A percentile compares a stretch with the other conserved stretches of the same genome.
Conservation (phyloP, 2,888 invertebrate genomes). For the Oxycera nigricornis region DNA sequence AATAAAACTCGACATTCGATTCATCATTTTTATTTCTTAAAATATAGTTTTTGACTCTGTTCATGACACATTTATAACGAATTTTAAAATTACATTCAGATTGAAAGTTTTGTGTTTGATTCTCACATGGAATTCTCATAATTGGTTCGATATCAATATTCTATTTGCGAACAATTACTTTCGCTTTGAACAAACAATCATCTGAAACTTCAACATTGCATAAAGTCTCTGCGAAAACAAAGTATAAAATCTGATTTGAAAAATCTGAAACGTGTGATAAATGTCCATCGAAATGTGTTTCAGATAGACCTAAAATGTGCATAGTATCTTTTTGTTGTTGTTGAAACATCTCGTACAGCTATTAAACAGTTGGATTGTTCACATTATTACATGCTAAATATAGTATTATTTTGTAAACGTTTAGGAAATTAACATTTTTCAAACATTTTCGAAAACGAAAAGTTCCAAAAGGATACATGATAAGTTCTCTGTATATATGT, state of each 20-base stretch:
- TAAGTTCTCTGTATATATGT: conserved; percentile 37
- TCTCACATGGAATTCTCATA: background rate
- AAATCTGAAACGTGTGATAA: conserved; percentile 17
- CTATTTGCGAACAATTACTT: background rate
- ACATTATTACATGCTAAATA: background rate
- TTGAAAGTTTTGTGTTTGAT: conserved; percentile 30
- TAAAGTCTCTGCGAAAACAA: conserved; percentile 9
- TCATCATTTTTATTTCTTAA: conserved; percentile 30
- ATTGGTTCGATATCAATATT: background rate
- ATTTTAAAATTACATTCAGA: conserved; percentile 38
- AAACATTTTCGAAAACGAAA: conserved; percentile 9
- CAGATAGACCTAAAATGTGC: conserved; percentile 1
- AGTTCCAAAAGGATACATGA: conserved; percentile 9
- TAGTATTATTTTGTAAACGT: background rate
- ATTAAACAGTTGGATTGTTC: background rate
- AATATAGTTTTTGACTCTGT: conserved; percentile 26
- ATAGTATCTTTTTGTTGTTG: background rate
- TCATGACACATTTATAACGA: conserved; percentile 34
- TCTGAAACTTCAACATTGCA: conserved; percentile 10
- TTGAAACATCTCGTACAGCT: background rate
- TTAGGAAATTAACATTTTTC: conserved; percentile 9
- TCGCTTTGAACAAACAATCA: background rate
- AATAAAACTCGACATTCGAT: too few species aligned
- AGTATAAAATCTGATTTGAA: conserved; percentile 6
- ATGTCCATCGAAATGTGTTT: background rate